phyloP scores from a whole-genome alignment of 92 coral and sea anemone genomes.

The Galaxea fascicularis region DNA sequence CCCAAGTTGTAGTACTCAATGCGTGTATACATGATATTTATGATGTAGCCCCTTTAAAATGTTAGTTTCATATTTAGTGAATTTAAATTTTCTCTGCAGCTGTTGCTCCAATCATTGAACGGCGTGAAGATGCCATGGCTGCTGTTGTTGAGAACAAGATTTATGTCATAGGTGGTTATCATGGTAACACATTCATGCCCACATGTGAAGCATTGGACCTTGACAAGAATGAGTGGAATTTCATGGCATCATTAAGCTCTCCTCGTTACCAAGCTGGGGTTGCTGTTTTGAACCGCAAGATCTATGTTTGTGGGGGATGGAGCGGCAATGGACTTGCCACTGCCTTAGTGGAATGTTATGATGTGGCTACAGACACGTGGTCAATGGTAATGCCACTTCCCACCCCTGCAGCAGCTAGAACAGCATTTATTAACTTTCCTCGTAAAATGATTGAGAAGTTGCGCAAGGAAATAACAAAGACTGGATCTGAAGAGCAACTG shows the following conservation, averaged over 20 bases:
- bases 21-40: too few species aligned
- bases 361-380: slow-evolving; percentile 90
- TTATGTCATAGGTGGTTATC: slow-evolving; percentile 94
- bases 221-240: slow-evolving; percentile 83
- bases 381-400: slow-evolving; percentile 79
- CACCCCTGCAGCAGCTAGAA: slow-evolving; percentile 95
- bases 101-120: slow-evolving; percentile 83
- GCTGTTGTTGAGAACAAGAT: slow-evolving; percentile 87
- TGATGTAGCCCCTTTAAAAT: too few species aligned
- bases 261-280: slow-evolving; percentile 95
- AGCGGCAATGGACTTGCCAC: slow-evolving; percentile 89
- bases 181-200: slow-evolving; percentile 84
- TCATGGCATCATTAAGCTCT: slow-evolving; percentile 79
- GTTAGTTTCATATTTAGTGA: neutral
- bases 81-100: slow-evolving; percentile 68
- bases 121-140: slow-evolving; percentile 97
- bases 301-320: slow-evolving; percentile 99
- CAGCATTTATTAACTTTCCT: slow-evolving; percentile 85
- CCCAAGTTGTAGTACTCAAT: too few species aligned
- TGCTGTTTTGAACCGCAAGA: slow-evolving; percentile 84
- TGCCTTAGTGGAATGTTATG: slow-evolving; percentile 87
- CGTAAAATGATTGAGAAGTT: slow-evolving; percentile 87
- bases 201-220: slow-evolving; percentile 90
- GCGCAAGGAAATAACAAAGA: slow-evolving; percentile 52
- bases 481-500: slow-evolving; percentile 33